Conservation (phyloP, 2,113 vertebrate species). For the Gnathonemus echidnorhynchus region DNA sequence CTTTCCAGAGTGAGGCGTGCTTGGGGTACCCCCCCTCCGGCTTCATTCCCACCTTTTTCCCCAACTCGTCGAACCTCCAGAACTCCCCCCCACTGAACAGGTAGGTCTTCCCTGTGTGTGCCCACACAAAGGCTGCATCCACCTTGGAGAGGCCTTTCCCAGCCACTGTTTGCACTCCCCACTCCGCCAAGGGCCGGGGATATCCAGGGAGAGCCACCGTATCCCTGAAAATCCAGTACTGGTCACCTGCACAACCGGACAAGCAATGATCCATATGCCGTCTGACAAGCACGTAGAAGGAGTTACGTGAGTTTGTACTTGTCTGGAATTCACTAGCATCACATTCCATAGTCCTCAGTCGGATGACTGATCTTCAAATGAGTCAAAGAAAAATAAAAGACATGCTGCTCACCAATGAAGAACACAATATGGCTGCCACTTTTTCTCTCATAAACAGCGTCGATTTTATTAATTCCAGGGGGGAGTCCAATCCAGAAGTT, state of each 20-base stretch:
- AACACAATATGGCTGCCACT: constrained; percentile 58
- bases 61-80: constrained; percentile 61
- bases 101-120: constrained; percentile 64
- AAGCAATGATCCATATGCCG: not conserved
- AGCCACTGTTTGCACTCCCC: constrained; percentile 41
- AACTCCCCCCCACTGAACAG: constrained; percentile 50
- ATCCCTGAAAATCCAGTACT: constrained; percentile 62
- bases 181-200: constrained; percentile 41
- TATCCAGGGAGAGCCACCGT: constrained; percentile 48
- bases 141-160: constrained; percentile 24
- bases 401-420: constrained; percentile 54
- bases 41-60: constrained; percentile 6
- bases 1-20: constrained; percentile 53
- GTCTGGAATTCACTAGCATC: not conserved
- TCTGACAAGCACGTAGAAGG: not conserved
- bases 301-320: not conserved
- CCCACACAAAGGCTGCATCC: constrained; percentile 63
- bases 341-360: not conserved
- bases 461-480: constrained; percentile 31
- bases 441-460: constrained; percentile 57
- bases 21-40: constrained; percentile 56
- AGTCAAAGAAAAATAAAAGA: not conserved
- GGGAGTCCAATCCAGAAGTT: constrained; percentile 67
- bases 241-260: constrained; percentile 36
- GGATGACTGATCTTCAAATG: not conserved